Evolutionary conservation across 2,797 vertebrate genomes (phyloP).

Genomic region (Molossus alvarezi): DNA sequence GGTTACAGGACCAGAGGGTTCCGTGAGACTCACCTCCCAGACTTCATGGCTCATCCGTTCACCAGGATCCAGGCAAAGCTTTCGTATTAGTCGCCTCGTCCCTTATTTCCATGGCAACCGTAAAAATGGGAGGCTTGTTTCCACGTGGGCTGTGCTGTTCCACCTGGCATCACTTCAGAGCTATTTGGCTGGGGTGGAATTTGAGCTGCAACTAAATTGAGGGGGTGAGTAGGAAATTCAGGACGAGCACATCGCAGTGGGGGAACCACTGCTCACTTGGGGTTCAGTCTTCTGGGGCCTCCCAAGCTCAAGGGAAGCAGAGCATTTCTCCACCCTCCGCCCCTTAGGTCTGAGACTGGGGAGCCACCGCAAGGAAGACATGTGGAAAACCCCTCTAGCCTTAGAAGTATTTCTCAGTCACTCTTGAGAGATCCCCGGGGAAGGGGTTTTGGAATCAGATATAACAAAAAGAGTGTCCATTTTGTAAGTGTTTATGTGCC

Average conservation of each 20-base stretch:
- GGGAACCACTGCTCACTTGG: background rate
- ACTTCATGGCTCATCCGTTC: background rate
- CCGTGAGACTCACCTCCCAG: background rate
- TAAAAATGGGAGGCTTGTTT: conserved; percentile 51
- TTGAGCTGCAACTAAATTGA: conserved; percentile 13
- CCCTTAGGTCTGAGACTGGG: background rate
- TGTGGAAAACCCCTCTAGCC: background rate
- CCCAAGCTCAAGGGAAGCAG: background rate
- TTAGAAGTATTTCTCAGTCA: background rate
- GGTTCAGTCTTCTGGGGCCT: background rate
- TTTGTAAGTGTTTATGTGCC: background rate
- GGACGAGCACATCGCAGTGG: background rate
- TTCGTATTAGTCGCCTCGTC: conserved; percentile 57
- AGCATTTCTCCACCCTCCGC: background rate
- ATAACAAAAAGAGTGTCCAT: background rate
- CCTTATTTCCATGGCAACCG: conserved; percentile 75
- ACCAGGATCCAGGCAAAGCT: conserved; percentile 21
- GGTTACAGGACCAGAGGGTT: background rate
- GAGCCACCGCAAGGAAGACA: background rate
- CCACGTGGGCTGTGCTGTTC: conserved; percentile 63
- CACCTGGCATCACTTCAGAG: conserved; percentile 23
- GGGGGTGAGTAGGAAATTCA: conserved; percentile 5
- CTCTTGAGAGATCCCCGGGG: background rate
- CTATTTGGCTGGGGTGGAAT: background rate
- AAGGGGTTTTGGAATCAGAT: conserved; percentile 15